A percentile compares a stretch with the other conserved stretches of the same genome.
phyloP scores from a whole-genome alignment of 2,113 vertebrate species.

The Dipodomys stephensi region DNA sequence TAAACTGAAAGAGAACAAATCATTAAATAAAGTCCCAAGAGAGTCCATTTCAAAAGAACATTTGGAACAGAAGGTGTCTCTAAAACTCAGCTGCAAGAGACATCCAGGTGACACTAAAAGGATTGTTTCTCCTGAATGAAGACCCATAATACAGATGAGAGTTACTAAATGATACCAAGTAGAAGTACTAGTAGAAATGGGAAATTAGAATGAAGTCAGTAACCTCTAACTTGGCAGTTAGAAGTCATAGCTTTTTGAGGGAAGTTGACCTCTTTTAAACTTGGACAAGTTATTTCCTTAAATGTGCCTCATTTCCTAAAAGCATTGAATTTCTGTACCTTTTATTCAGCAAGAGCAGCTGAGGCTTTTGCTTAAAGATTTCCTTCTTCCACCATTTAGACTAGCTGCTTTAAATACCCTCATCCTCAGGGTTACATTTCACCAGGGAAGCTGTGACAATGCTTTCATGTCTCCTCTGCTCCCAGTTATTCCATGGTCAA shows the following conservation, averaged over 20 bases:
- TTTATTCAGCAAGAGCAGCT: slow-evolving; percentile 51
- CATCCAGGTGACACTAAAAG: neutral
- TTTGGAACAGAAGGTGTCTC: neutral
- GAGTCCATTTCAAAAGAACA: neutral
- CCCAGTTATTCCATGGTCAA: slow-evolving; percentile 1
- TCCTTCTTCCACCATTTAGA: slow-evolving; percentile 46
- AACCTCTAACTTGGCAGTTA: slow-evolving; percentile 9
- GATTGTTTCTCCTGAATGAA: neutral
- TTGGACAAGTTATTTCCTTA: slow-evolving; percentile 61
- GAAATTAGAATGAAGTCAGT: slow-evolving; percentile 14
- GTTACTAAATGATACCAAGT: neutral
- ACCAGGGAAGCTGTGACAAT: neutral
- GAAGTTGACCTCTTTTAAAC: slow-evolving; percentile 50
- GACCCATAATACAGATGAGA: neutral
- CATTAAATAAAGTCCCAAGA: neutral
- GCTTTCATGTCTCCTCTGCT: neutral
- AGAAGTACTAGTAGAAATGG: slow-evolving; percentile 45
- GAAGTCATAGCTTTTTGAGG: slow-evolving; percentile 31
- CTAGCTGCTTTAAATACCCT: slow-evolving; percentile 11
- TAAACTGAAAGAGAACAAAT: neutral
- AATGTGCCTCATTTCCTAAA: slow-evolving; percentile 31
- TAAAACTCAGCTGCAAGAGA: slow-evolving; percentile 16
- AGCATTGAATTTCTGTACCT: slow-evolving; percentile 62
- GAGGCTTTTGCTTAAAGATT: slow-evolving; percentile 45
- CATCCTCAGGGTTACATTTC: neutral